phyloP scores from a whole-genome alignment of 1,140 invertebrate genomes.

The Drosophila saltans region DNA sequence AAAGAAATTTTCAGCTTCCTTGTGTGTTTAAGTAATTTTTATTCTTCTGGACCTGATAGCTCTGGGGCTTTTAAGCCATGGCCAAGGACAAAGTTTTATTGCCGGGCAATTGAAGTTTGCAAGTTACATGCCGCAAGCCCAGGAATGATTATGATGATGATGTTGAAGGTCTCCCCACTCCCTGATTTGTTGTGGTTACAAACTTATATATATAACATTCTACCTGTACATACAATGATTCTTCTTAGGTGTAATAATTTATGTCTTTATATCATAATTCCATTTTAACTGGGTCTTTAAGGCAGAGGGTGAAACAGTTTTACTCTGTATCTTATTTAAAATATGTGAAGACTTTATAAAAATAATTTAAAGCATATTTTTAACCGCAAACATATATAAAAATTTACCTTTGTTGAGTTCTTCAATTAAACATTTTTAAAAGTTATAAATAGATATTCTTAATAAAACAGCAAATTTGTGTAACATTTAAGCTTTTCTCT shows the following conservation, averaged over 20 bases:
- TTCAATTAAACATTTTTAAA: too few species aligned
- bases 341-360: too few species aligned
- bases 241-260: neutral
- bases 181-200: conserved; percentile 49
- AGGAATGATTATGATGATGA: conserved; percentile 25
- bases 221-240: neutral
- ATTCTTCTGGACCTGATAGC: neutral
- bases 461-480: too few species aligned
- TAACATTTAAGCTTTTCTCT: too few species aligned
- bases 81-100: conserved; percentile 74
- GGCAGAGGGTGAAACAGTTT: neutral
- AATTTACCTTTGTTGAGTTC: too few species aligned
- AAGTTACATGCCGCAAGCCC: conserved; percentile 20
- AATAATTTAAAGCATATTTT: too few species aligned
- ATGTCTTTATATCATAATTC: neutral
- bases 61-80: conserved; percentile 31
- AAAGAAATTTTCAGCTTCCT: conserved; percentile 30
- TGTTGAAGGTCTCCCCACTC: conserved; percentile 27
- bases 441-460: too few species aligned
- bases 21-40: conserved; percentile 49
- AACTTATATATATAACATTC: neutral
- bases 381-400: too few species aligned
- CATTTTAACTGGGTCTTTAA: neutral
- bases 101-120: conserved; percentile 69
- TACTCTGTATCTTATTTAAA: too few species aligned